Base-by-base conservation (phyloP, 2,113 vertebrate species). In the Muscicapa adusta region DNA sequence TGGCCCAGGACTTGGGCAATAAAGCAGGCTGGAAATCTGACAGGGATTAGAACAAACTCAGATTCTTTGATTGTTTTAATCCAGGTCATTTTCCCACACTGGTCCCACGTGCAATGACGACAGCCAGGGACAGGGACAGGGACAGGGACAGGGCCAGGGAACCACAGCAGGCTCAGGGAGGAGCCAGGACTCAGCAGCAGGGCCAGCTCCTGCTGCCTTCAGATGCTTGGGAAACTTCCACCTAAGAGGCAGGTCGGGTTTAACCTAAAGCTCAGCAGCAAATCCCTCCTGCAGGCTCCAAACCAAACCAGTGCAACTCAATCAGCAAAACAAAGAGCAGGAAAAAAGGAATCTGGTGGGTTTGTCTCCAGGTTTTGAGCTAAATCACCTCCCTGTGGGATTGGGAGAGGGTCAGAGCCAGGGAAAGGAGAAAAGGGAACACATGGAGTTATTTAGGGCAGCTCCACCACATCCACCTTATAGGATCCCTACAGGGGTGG, bases 71-170 rank as follows among this genome's bases (percentile, higher is more conserved):
- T 60, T 42, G 75, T 23, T 92, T 82, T 31, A 67, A 85, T 71
- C 40, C 66, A 47, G 61, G 45, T 54, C 20, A 9, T 63, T 85
- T 79, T 63, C 78, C 71, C 91, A 66, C 71, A 7, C 34, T 62
- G 53, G 38, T 34, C 76, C 54, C 74, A 18, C 9, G 25, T 18
- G 5, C 6, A 9, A 24, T 22, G 60, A 1, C 0, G 4, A 19
- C 0, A 8, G 48, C 28, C 10, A 48, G 45, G 65, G 71, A 33
- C 1, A 3, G 1, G 48, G 3, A 15, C 1, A 3, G 1, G 48
- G 3, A 15, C 10, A 48, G 45, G 65, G 71, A 33, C 1, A 3
- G 1, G 48, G 3, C n/a, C n/a, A 15, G 66, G 53, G 85, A 80
- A 38, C 2, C 6, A 6, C 42, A 11, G 38, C 0, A 1, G 58